Evolutionary conservation across 1,140 invertebrate species (phyloP), one percentile per base, ranked within the genome.

Genomic region (Gyrodactylus salaris): DNA sequence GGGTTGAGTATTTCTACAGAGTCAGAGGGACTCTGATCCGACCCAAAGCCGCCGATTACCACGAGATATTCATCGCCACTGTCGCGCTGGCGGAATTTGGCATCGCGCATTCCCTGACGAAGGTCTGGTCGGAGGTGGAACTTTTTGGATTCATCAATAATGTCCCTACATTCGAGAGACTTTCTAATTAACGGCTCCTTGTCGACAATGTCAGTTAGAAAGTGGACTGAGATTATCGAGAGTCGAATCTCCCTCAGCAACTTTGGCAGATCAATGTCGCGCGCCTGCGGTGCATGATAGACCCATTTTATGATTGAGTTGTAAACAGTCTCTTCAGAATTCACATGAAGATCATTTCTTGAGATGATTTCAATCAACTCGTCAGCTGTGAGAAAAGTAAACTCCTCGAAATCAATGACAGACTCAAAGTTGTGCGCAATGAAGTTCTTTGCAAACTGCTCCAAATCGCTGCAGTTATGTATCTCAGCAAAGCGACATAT

Each of bases 311-410:
- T 75, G 0, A 75, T 68, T 1, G 75, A 73, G 20, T 75, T 27
- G 68, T 75, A 75, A 75, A 91, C 88, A 86, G 87, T 68, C 68
- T 75, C 75, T 68, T 75, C 75, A 24, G 73, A 69, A 24, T 68
- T 24, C 69, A 80, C 79, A 77, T 79, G 77, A 27, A 80, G 75
- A 72, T 80, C 78, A 76, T 80, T 77, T 75, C 78, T 78, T 54
- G 76, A 75, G 0, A 80, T 77, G 25, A 80, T 74, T 22, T 76
- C 76, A 73, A 79, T 77, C 20, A 80, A 76, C 73, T 80, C 78
- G 27, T 78, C 76, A 22, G 77, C 23, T 22, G 76, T 75, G 25
- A 80, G 75, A n/a, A 75, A 76, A 72, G 76, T 76, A 74, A 79
- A 80, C 69, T 80, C 78, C 74, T 80, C 79, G n/a, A 21, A 24